Evolutionary conservation across 2,797 vertebrate genomes (phyloP).

Genomic region (Kryptolebias ocellatus): DNA sequence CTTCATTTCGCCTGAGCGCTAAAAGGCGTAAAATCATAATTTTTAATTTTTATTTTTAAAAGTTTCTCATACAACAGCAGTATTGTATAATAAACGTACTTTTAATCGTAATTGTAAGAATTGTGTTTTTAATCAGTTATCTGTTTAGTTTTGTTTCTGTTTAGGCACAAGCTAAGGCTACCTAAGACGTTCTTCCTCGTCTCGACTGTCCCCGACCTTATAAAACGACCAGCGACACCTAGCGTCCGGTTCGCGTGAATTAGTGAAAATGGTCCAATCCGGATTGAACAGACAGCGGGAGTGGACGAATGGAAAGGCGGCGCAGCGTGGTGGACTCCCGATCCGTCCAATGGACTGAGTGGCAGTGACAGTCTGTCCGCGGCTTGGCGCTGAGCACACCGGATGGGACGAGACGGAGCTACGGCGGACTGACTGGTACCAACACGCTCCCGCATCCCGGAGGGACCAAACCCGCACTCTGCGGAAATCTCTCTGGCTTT

Average conservation of each 20-base stretch:
- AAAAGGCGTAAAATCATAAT: fast-evolving
- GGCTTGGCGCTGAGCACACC: constrained; percentile 48
- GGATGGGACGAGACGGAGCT: constrained; percentile 50
- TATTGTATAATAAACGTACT: no score
- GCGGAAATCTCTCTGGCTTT: constrained; percentile 3
- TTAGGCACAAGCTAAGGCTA: constrained; percentile 24
- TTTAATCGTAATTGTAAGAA: neutral
- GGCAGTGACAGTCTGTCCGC: constrained; percentile 33
- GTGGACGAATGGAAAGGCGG: constrained; percentile 62
- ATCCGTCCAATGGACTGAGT: constrained; percentile 61
- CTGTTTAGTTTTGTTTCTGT: neutral
- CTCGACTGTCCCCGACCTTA: fast-evolving
- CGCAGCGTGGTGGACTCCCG: constrained; percentile 46
- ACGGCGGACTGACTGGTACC: constrained; percentile 45
- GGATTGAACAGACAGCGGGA: constrained; percentile 29
- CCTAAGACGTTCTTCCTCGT: constrained; percentile 43
- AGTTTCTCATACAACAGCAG: no score
- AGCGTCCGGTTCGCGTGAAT: constrained; percentile 6
- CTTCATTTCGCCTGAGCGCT: constrained; percentile 38
- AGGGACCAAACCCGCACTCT: constrained; percentile 13
- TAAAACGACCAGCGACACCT: constrained; percentile 52
- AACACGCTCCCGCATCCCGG: constrained; percentile 11
- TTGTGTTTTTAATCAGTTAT: neutral
- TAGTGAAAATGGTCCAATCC: constrained; percentile 62
- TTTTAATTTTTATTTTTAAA: neutral